Evolutionary conservation across 2,797 vertebrate genomes (phyloP), one percentile per base, ranked within the genome.

Genomic region (Erethizon dorsatum): DNA sequence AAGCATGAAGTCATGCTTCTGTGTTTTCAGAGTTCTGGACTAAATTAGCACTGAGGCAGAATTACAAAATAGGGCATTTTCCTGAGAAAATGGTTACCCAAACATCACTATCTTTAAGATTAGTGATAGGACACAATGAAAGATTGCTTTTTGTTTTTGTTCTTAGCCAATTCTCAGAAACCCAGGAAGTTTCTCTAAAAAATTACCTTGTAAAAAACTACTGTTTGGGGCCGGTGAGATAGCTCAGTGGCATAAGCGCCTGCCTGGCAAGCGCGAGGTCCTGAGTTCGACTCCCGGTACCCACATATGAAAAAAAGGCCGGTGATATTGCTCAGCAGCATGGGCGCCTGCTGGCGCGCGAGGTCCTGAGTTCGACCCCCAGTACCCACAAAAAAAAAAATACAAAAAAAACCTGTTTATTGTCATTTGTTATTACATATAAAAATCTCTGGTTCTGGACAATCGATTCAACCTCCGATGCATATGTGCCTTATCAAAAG

Each of bases 391-490:
- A 41, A 41, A 41, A 41, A 41, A 41, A 41, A 41, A 41, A 41
- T 2, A 41, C 37, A 41, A 41, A 41, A 41, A 41, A 41, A 41
- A 41, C 37, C 26, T 94, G 22, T 84, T 93, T 88, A 83, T 85
- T 88, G 90, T 69, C 33, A 85, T 59, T 59, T 95, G 15, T 79
- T 65, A 94, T 15, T 77, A 61, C 14, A 77, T 10, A 78, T 77
- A 88, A 92, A 93, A 59, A 67, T 56, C 0, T 47, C 47, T 18
- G 13, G 12, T 71, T 96, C 52, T 93, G 33, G 79, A 15, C 77
- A 93, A 91, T 59, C 61, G 88, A 63, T 85, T 77, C 41, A 93
- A 75, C 56, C 75, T 89, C 26, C 83, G 17, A 83, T 41, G 83
- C n/a, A 90, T 47, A 69, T 65, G 57, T 47, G 24, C 13, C 89